phyloP scores from a whole-genome alignment of 2,888 invertebrate genomes.

The Allacma fusca region DNA sequence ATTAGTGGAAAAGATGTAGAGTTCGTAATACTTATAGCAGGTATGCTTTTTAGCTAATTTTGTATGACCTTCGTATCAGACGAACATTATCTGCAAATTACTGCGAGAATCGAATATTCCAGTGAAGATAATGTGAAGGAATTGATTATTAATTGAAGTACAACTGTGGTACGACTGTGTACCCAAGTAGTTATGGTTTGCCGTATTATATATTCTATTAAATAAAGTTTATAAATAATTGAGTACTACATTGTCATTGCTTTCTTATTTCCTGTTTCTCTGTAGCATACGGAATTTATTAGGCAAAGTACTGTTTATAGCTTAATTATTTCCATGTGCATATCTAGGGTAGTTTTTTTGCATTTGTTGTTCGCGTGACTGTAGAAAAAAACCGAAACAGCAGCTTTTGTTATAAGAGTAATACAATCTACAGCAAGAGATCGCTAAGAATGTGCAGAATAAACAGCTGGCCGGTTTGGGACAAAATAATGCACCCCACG shows the following conservation, averaged over 20 bases:
- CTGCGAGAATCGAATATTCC: not conserved
- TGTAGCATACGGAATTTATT: not conserved
- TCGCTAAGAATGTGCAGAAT: not conserved
- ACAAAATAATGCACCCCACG: constrained; percentile 24
- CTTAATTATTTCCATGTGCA: not conserved
- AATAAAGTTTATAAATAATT: constrained; percentile 9
- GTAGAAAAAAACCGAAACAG: too few species aligned
- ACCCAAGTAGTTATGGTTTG: not conserved
- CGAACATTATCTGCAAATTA: too few species aligned
- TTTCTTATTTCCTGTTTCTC: not conserved
- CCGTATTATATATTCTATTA: constrained; percentile 3
- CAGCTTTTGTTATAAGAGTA: too few species aligned
- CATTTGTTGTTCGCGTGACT: not conserved
- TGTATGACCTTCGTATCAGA: too few species aligned
- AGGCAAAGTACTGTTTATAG: too few species aligned
- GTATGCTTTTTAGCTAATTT: too few species aligned
- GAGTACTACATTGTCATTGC: not conserved
- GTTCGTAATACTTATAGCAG: too few species aligned
- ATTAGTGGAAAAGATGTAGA: too few species aligned
- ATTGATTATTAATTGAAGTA: not conserved
- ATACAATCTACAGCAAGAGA: not conserved
- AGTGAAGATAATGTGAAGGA: not conserved
- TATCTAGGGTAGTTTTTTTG: not conserved
- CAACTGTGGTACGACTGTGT: not conserved
- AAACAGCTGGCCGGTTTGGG: constrained; percentile 23